Evolutionary conservation across 2,888 invertebrate genomes (phyloP), one percentile per base, ranked within the genome.

Genomic region (Gasteruption jaculator): DNA sequence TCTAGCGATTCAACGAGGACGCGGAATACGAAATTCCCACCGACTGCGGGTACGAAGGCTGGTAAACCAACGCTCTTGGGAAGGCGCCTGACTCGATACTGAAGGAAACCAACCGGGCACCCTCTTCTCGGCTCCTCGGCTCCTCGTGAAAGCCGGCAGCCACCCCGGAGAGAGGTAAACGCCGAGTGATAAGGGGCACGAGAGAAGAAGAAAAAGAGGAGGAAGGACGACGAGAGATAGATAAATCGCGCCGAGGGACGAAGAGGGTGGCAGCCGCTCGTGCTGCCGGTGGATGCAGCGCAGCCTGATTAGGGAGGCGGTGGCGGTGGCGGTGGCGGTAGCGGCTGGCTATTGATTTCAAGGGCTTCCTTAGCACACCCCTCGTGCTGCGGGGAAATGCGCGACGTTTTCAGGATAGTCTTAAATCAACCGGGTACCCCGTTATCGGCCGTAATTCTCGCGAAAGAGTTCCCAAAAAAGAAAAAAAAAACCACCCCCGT

Each of bases 341-440:
- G 66, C 60, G 63, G 60, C 66, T 61, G 63, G 67, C 67, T 69
- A 68, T 68, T 69, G 68, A 68, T 68, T 68, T 68, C 68, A 68
- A 68, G 68, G 68, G 66, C 62, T 68, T 68, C 67, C 65, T 68
- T 65, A 63, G 60, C 54, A 61, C 57, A 52, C 57, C 58, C 54
- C 52, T 37, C 41, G 32, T 52, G 52, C 49, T 53, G 49, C 57
- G 55, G 54, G 55, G 43, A 54, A 60, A 56, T 60, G 57, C 59
- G 58, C 61, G 58, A 60, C 59, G 58, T 59, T 53, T 60, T 53
- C 65, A 60, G 63, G 63, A 60, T 63, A 57, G 58, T 63, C 52
- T 53, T 49, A 60, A 60, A 53, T 53, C 53, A 51, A 55, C 45
- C 36, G 41, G 51, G 60, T 52, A 57, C 64, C 63, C 62, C n/a